phyloP scores from a whole-genome alignment of 1,140 invertebrate species.

The Achatina immaculata region DNA sequence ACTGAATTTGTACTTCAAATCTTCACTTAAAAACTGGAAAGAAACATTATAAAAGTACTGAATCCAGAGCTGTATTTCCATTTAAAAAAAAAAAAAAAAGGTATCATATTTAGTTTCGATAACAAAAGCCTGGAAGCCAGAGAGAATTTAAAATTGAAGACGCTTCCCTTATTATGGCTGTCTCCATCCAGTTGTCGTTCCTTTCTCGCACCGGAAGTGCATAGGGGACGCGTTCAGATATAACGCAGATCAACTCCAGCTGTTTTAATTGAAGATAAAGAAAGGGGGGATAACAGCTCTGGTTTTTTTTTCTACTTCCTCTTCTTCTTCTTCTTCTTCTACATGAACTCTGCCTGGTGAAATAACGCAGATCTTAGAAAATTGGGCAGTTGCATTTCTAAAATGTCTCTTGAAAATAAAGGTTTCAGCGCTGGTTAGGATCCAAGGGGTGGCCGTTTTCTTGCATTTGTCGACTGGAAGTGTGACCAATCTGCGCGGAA shows the following conservation, averaged over 20 bases:
- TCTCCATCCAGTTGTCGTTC: constrained; percentile 4
- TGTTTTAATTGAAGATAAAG: constrained; percentile 27
- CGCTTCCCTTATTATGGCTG: constrained; percentile 9
- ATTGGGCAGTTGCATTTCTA: constrained; percentile 3
- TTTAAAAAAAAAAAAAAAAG: too few relatives aligned
- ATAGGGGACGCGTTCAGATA: constrained; percentile 7
- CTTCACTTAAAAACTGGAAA: too few relatives aligned
- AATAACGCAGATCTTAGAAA: constrained; percentile 22
- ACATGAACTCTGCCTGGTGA: not conserved
- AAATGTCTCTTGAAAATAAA: constrained; percentile 7
- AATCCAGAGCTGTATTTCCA: too few relatives aligned
- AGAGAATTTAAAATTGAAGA: constrained; percentile 9
- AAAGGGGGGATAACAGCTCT: constrained; percentile 33
- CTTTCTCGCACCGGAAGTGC: constrained; percentile 30
- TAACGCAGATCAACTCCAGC: constrained; percentile 8
- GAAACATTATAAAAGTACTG: too few relatives aligned
- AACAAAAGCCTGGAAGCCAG: too few relatives aligned
- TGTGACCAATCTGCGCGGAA: not conserved
- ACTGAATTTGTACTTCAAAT: too few relatives aligned
- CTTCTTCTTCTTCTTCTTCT: too few relatives aligned
- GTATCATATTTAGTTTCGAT: too few relatives aligned
- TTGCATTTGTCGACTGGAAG: constrained; percentile 4
- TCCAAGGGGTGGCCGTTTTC: not conserved
- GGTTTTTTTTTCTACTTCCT: too few relatives aligned
- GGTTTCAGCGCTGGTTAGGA: not conserved